Percentiles rank a stretch among this genome's conserved stretches.
phyloP scores from a whole-genome alignment of 2,113 vertebrate genomes.

The Ivindomyrus marchei region DNA sequence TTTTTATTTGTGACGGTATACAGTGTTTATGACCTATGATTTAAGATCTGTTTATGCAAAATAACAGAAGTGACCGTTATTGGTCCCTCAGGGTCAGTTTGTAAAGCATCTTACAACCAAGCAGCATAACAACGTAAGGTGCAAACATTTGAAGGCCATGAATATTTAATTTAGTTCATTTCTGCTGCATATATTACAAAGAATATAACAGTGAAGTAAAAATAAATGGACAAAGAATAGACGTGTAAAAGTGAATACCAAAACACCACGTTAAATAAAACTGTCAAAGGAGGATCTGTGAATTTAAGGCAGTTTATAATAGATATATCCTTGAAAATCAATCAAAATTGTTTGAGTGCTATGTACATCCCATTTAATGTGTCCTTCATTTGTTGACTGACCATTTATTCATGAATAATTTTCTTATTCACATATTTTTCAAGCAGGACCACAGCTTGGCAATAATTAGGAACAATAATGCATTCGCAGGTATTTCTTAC shows the following conservation, averaged over 20 bases:
- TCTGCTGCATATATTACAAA: slow-evolving; percentile 45
- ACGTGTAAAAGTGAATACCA: background rate
- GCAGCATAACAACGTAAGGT: background rate
- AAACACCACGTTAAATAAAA: background rate
- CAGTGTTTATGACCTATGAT: background rate
- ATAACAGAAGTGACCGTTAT: background rate
- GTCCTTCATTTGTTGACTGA: background rate
- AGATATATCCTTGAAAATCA: slow-evolving; percentile 5
- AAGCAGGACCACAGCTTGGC: slow-evolving; percentile 16
- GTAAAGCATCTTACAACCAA: background rate
- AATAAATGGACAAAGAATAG: slow-evolving; percentile 32
- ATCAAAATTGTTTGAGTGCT: background rate
- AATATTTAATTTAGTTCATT: slow-evolving; percentile 42
- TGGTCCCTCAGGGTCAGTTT: background rate
- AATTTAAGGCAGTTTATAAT: slow-evolving; percentile 54
- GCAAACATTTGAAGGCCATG: slow-evolving; percentile 38
- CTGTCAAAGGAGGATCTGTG: slow-evolving; percentile 11
- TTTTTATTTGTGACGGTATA: background rate
- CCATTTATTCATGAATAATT: background rate
- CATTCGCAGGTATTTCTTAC: background rate
- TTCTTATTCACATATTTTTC: background rate
- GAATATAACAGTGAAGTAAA: slow-evolving; percentile 31
- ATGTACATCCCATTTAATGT: background rate
- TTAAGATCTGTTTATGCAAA: background rate
- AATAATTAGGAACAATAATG: background rate